Evolutionary conservation across 2,888 invertebrate species (phyloP), one percentile per base, ranked within the genome.

Genomic region (Trichopoda pennipes): DNA sequence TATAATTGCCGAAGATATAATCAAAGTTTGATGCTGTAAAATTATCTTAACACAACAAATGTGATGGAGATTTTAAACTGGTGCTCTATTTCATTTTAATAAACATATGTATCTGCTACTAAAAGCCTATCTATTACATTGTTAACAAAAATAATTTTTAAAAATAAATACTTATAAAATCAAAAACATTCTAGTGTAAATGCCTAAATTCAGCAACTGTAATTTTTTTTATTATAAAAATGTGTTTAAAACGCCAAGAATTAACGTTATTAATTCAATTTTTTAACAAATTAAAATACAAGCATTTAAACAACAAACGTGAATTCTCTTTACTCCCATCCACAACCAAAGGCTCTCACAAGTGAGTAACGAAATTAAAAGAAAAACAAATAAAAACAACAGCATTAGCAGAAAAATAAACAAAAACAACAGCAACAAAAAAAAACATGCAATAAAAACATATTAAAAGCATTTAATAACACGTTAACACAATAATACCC

Each of bases 381-480:
- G n/a, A 2, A 53, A 28, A 19, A 53, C 60, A 53, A 51, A 44
- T 16, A 32, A 17, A 14, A 58, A 68, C 42, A 76, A 38, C 47
- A 63, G 14, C 32, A 44, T 23, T 17, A 53, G 51, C 42, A 38
- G 38, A 38, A 12, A 38, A 38, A 38, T 38, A 38, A 38, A 38
- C 38, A 38, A 38, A 12, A 38, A 38, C 38, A 12, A 38, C 10
- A n/a, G n/a, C n/a, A n/a, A n/a, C n/a, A n/a, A 78, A 68, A 17
- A 79, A 79, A 73, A 17, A 66, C 49, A 58, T 47, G 61, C 47
- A 42, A 64, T 58, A 49, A 66, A 58, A 66, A 66, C 72, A 66
- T 73, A 79, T 66, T 79, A 66, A 60, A 64, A 28, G 32, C 66
- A 60, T 79, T 79, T 77, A 77, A 81, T 73, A 81, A 68, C 68